Conservation (phyloP, 2,797 vertebrate species). For the Furcifer pardalis region DNA sequence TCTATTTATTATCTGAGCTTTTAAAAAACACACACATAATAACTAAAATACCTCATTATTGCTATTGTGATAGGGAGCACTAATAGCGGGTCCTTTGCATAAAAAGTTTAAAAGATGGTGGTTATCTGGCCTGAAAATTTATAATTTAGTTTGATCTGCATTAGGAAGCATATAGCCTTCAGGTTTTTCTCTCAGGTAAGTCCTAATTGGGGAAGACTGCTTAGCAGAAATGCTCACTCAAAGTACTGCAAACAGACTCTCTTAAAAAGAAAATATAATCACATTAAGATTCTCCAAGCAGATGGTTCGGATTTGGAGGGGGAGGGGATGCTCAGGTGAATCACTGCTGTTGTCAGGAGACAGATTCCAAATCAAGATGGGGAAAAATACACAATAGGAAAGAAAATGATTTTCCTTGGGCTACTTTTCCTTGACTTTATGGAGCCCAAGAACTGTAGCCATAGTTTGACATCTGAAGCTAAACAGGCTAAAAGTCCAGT, state of each 20-base stretch:
- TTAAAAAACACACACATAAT: too few relatives aligned
- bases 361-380: background rate
- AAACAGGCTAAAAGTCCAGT: background rate
- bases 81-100: too few relatives aligned
- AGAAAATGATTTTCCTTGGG: background rate
- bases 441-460: background rate
- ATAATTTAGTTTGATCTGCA: background rate
- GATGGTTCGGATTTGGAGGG: slow-evolving; percentile 10
- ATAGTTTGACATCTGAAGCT: background rate
- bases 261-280: slow-evolving; percentile 33
- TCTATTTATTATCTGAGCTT: background rate
- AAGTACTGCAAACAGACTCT: background rate
- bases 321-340: background rate
- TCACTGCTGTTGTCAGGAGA: background rate
- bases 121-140: background rate
- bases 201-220: background rate
- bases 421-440: background rate
- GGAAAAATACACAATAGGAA: background rate
- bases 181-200: slow-evolving; percentile 1
- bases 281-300: slow-evolving; percentile 14
- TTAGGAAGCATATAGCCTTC: background rate
- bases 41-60: background rate
- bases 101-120: too few relatives aligned
- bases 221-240: slow-evolving; percentile 16
- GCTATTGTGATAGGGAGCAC: too few relatives aligned